Conservation (phyloP, 1,140 invertebrate species). For the Caerostris darwini region DNA sequence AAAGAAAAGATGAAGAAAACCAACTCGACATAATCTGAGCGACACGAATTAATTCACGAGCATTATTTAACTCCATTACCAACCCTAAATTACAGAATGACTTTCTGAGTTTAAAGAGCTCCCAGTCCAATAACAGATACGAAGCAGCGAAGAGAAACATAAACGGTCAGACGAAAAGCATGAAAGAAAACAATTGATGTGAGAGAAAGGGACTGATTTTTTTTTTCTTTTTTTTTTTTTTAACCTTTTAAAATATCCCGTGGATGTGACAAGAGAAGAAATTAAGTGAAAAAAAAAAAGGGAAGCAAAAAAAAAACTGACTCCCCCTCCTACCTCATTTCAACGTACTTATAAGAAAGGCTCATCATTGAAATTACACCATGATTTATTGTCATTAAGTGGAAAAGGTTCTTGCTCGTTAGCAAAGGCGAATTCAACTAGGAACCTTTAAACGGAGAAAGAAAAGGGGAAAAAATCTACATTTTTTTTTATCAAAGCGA, state of each 20-base stretch:
- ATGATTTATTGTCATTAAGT: conserved; percentile 76
- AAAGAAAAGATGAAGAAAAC: not conserved
- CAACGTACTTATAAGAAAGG: conserved; percentile 71
- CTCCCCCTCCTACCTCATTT: conserved; percentile 57
- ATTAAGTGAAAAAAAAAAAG: conserved; percentile 62
- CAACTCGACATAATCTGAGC: not conserved
- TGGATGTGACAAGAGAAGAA: conserved; percentile 71
- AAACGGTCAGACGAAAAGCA: conserved; percentile 47
- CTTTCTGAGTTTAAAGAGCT: not conserved
- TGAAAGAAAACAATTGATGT: conserved; percentile 70
- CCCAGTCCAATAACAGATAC: not conserved
- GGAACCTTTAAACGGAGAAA: conserved; percentile 36
- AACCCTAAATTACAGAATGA: conserved; percentile 8
- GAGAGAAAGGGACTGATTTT: conserved; percentile 40
- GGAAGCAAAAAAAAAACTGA: not conserved
- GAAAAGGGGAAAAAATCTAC: conserved; percentile 4
- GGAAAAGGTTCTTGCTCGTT: conserved; percentile 62
- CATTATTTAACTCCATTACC: conserved; percentile 30
- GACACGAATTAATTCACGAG: not conserved
- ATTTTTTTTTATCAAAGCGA: conserved; percentile 70
- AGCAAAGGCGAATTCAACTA: conserved; percentile 61
- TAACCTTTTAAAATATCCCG: conserved; percentile 62
- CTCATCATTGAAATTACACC: conserved; percentile 75
- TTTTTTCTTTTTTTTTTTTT: not conserved
- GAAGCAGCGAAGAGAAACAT: conserved; percentile 29